Evolutionary conservation across 2,888 invertebrate species (phyloP).

Genomic region (Gerris lacustris): DNA sequence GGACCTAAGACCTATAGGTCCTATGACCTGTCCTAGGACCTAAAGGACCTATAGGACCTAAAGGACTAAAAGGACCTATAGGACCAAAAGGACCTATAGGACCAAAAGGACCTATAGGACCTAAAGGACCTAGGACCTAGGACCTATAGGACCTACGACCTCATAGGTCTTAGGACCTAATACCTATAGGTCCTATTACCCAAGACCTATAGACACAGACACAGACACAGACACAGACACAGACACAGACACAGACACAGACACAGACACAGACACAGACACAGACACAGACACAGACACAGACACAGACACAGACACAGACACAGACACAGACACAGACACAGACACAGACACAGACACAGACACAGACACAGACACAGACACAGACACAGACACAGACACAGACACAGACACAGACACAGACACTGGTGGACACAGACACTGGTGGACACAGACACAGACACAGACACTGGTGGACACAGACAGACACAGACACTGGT

Average conservation of each 20-base stretch:
- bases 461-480: background rate
- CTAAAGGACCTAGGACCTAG: too few species aligned
- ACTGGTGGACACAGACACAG: too few species aligned
- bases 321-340: constrained; percentile 9
- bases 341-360: constrained; percentile 4
- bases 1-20: too few species aligned
- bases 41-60: too few species aligned
- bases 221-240: constrained; percentile 11
- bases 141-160: too few species aligned
- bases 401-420: constrained; percentile 9
- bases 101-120: too few species aligned
- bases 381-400: constrained; percentile 9
- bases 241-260: constrained; percentile 9
- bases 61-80: too few species aligned
- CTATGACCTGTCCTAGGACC: too few species aligned
- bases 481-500: constrained; percentile 8
- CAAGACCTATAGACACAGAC: too few species aligned
- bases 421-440: background rate
- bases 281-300: constrained; percentile 12
- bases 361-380: constrained; percentile 8
- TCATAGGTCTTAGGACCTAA: too few species aligned
- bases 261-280: constrained; percentile 11
- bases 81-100: too few species aligned
- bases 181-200: too few species aligned
- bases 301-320: constrained; percentile 9